phyloP scores from a whole-genome alignment of 2,888 invertebrate species.

The Patella pellucida region DNA sequence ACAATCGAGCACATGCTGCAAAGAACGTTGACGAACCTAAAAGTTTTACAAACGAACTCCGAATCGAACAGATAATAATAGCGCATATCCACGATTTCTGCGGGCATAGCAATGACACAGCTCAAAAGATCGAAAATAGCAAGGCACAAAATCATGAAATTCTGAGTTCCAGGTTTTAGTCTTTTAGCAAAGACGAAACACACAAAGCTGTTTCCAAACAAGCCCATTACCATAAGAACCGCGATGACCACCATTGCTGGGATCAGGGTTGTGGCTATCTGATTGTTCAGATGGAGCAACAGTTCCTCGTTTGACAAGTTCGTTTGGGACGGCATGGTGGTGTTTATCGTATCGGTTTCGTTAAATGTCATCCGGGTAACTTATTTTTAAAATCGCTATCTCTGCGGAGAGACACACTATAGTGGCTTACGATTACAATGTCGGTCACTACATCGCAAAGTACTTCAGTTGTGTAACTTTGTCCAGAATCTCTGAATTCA shows the following conservation, averaged over 20 bases:
- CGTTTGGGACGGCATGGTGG: too few relatives aligned
- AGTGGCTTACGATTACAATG: too few relatives aligned
- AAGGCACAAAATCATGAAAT: constrained; percentile 51
- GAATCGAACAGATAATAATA: constrained; percentile 52
- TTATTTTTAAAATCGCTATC: too few relatives aligned
- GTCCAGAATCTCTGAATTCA: too few relatives aligned
- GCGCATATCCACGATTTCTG: constrained; percentile 52
- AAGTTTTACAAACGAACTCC: constrained; percentile 49
- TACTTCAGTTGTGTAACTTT: too few relatives aligned
- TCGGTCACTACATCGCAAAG: too few relatives aligned
- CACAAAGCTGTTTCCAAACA: constrained; percentile 52
- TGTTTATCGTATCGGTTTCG: too few relatives aligned
- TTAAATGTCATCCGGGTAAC: too few relatives aligned
- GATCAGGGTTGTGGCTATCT: constrained; percentile 42
- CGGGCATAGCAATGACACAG: constrained; percentile 52
- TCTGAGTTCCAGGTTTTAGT: constrained; percentile 47
- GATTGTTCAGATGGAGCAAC: constrained; percentile 40
- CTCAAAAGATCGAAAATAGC: constrained; percentile 54
- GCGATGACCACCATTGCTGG: constrained; percentile 51
- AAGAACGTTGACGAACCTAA: constrained; percentile 50
- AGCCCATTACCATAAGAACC: constrained; percentile 48
- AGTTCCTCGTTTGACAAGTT: constrained; percentile 5
- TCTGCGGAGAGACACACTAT: too few relatives aligned
- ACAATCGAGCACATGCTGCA: constrained; percentile 52
- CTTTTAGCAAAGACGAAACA: constrained; percentile 47